phyloP scores from a whole-genome alignment of 2,888 invertebrate species.

The Autographa gamma region DNA sequence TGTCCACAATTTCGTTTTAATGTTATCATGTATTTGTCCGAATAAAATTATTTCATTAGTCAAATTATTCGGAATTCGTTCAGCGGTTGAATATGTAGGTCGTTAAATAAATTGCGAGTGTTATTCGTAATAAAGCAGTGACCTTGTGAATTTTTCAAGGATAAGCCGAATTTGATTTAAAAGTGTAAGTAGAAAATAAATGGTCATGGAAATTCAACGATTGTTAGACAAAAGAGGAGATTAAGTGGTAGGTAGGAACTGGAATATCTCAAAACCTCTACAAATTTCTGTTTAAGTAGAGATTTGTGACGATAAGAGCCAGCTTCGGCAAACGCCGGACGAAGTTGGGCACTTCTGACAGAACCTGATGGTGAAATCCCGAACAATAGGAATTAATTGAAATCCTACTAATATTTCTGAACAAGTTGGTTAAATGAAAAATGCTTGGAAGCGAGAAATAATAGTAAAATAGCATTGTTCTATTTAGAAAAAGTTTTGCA shows the following conservation, averaged over 20 bases:
- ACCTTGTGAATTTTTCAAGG: constrained; percentile 35
- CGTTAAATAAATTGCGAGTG: constrained; percentile 35
- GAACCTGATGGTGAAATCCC: constrained; percentile 20
- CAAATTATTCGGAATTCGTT: constrained; percentile 27
- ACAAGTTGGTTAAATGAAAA: background rate
- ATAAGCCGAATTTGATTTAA: background rate
- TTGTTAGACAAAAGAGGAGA: constrained; percentile 21
- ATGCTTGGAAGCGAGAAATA: background rate
- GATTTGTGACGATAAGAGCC: constrained; percentile 50
- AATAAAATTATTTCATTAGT: constrained; percentile 18
- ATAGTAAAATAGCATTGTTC: background rate
- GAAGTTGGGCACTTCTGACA: constrained; percentile 51
- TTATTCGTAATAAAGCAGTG: background rate
- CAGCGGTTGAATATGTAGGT: constrained; percentile 42
- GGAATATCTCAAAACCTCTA: constrained; percentile 44
- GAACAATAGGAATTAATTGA: constrained; percentile 36
- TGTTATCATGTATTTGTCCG: constrained; percentile 24
- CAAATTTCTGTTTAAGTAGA: constrained; percentile 43
- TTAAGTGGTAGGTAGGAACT: constrained; percentile 24
- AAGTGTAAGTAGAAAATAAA: background rate
- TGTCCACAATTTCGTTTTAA: constrained; percentile 17
- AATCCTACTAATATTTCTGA: constrained; percentile 10
- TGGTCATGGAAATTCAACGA: constrained; percentile 10
- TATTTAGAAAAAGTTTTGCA: background rate
- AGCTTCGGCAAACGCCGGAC: constrained; percentile 18